Evolutionary conservation across 2,113 vertebrate species (phyloP).

Genomic region (Macquaria australasica): DNA sequence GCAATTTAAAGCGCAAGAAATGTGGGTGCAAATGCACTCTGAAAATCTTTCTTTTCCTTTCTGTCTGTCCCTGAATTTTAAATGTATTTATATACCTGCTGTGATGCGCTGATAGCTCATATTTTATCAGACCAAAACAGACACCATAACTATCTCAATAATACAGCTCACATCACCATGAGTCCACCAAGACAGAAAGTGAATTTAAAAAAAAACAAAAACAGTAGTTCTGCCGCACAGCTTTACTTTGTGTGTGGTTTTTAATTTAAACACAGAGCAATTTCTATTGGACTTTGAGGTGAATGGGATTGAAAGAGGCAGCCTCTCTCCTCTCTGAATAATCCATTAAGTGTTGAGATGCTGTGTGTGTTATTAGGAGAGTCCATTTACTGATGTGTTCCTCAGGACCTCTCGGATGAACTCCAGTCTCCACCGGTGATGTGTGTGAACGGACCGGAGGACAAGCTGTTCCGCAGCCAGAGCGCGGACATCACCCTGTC

Average conservation of each 20-base stretch:
- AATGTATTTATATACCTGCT: background rate
- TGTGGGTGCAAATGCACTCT: background rate
- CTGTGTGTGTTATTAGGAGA: slow-evolving; percentile 20
- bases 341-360: background rate
- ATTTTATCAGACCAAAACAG: background rate
- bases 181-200: background rate
- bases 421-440: slow-evolving; percentile 86
- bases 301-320: background rate
- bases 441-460: slow-evolving; percentile 94
- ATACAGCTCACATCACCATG: background rate
- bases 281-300: background rate
- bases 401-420: slow-evolving; percentile 85
- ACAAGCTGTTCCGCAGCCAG: slow-evolving; percentile 95
- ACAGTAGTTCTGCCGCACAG: background rate
- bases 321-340: background rate
- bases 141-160: background rate
- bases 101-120: background rate
- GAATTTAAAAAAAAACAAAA: background rate
- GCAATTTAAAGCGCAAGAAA: background rate
- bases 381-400: slow-evolving; percentile 72
- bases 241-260: background rate
- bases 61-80: background rate
- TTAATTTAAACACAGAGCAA: background rate
- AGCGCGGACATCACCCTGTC: slow-evolving; percentile 93
- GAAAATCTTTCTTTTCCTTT: background rate